Percentiles rank a stretch among this genome's conserved stretches.
phyloP scores from a whole-genome alignment of 1,140 invertebrate species.

The Zaprionus ghesquierei region DNA sequence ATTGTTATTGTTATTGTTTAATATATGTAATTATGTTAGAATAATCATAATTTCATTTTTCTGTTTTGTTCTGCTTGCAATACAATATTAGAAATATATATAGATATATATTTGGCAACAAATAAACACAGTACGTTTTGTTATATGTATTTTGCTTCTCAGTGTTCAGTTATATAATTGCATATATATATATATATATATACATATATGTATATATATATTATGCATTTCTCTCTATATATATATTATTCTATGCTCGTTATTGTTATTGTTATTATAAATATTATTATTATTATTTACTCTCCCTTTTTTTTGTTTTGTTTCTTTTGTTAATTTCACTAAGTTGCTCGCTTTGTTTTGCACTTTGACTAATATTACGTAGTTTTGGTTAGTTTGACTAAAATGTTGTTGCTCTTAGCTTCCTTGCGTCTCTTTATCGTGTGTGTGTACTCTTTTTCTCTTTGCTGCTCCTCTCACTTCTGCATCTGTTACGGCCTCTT shows the following conservation, averaged over 20 bases:
- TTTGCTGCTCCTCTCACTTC: constrained; percentile 27
- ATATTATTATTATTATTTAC: constrained; percentile 13
- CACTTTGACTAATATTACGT: constrained; percentile 77
- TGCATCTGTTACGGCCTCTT: constrained; percentile 45
- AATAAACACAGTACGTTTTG: constrained; percentile 80
- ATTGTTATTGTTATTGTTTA: constrained; percentile 42
- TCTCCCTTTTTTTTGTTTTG: constrained; percentile 8
- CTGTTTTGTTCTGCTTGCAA: constrained; percentile 44
- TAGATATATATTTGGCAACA: constrained; percentile 80
- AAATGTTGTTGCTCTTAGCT: constrained; percentile 81
- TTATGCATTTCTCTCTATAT: constrained; percentile 8
- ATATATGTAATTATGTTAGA: constrained; percentile 23
- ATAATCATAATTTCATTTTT: constrained; percentile 29
- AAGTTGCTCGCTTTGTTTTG: constrained; percentile 55
- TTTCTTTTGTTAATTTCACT: constrained; percentile 69
- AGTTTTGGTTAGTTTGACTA: constrained; percentile 82
- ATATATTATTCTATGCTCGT: constrained; percentile 2
- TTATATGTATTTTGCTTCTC: constrained; percentile 69
- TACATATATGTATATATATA: constrained; percentile 1
- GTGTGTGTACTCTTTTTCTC: constrained; percentile 31
- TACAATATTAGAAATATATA: constrained; percentile 76
- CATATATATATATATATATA: neutral
- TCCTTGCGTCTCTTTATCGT: constrained; percentile 59
- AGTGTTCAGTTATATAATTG: constrained; percentile 31
- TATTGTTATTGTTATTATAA: constrained; percentile 36